Conservation (phyloP, 2,888 invertebrate genomes). For the Prosapia bicincta region DNA sequence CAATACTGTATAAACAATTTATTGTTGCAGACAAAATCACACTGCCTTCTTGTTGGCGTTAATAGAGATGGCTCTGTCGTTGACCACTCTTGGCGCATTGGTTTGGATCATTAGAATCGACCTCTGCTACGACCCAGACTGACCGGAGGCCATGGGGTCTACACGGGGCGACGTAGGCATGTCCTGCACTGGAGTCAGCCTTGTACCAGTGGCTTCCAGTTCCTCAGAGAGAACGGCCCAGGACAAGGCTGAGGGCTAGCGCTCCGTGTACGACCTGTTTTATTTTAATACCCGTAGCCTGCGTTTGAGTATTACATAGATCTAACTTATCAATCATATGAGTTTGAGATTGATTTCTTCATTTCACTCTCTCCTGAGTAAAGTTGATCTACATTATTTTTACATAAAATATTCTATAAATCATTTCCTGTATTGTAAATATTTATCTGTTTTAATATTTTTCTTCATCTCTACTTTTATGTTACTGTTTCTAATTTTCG, state of each 20-base stretch:
- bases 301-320: too few relatives aligned
- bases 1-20: too few relatives aligned
- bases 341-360: too few relatives aligned
- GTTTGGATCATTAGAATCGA: slow-evolving; percentile 39
- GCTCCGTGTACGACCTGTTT: neutral
- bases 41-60: slow-evolving; percentile 37
- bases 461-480: too few relatives aligned
- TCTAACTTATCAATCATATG: too few relatives aligned
- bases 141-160: slow-evolving; percentile 36
- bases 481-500: too few relatives aligned
- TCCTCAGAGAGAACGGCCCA: neutral
- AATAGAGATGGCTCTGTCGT: slow-evolving; percentile 38
- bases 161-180: slow-evolving; percentile 45
- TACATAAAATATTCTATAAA: too few relatives aligned
- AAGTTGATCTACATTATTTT: too few relatives aligned
- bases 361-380: too few relatives aligned
- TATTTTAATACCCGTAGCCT: too few relatives aligned
- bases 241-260: neutral
- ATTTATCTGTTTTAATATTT: too few relatives aligned
- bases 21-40: slow-evolving; percentile 30
- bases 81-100: slow-evolving; percentile 37
- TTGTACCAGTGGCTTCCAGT: slow-evolving; percentile 25
- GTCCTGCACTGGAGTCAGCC: slow-evolving; percentile 20
- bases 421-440: too few relatives aligned
- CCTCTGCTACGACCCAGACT: slow-evolving; percentile 42